Base-by-base conservation (phyloP, 2,888 invertebrate species). In the Tetanocera ferruginea region DNA sequence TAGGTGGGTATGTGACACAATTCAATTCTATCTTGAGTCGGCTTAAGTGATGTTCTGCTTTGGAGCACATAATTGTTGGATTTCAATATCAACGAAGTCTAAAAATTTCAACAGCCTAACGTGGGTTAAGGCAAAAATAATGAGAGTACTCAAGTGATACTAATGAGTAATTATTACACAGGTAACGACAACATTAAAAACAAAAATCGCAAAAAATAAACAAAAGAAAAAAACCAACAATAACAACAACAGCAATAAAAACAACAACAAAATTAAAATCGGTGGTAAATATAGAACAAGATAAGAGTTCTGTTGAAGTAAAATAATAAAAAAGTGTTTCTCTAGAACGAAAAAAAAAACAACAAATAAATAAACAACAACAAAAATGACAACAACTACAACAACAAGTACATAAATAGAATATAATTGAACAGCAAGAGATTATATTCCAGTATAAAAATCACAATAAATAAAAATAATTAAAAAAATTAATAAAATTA, bases 351-450 rank as follows among this genome's bases (percentile, higher is more conserved):
- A n/a, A 31, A 17, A 34, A 3, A 9, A 64, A 34, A 17, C 6
- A 64, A 31, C 34, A 62, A 64, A 64, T 51, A 64, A 28, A 23
- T 23, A 70, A 60, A 34, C 5, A 37, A 43, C 23, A 37, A 34
- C 11, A 31, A n/a, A 9, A 23, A 28, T 60, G 51, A 31, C 64
- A 78, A 52, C 34, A 78, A 51, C 28, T 37, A n/a, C 69, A 43
- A 74, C 11, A 62, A 67, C 51, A 74, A 60, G 23, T 60, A 69
- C 43, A 67, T n/a, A 80, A 81, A 77, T 43, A 78, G 31, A 76
- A 72, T 31, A 19, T 23, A 49, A 43, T 43, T 49, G 37, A 67
- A 49, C 67, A 25, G 14, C n/a, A 28, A 60, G 31, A 49, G 60
- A 74, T 34, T 43, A 69, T 69, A 69, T 17, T 57, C 34, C 23